Conservation (phyloP, 2,113 vertebrate species). For the Rafetus swinhoei region DNA sequence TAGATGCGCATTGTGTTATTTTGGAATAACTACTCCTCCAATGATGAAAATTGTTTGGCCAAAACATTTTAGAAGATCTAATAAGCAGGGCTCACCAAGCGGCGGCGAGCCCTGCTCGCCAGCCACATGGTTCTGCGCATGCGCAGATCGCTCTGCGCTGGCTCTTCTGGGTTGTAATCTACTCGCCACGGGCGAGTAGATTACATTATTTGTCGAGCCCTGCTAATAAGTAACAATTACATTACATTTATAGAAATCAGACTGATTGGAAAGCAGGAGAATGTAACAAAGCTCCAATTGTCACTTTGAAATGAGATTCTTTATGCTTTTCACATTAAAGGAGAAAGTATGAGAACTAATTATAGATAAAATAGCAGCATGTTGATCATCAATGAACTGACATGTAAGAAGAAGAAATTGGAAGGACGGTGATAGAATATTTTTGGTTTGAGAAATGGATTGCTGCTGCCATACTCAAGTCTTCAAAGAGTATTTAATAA, state of each 20-base stretch:
- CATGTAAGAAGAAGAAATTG: background rate
- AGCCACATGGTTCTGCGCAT: no score
- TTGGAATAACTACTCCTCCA: no score
- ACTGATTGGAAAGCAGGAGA: background rate
- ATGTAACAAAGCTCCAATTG: background rate
- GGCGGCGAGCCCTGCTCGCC: no score
- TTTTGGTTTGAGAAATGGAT: background rate
- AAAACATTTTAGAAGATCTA: background rate
- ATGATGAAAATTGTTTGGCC: background rate
- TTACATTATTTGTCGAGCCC: no score
- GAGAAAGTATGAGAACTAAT: background rate
- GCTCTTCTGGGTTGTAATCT: no score
- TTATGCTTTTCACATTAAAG: background rate
- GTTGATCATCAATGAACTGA: background rate
- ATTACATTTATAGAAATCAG: background rate
- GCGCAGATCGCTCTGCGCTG: no score
- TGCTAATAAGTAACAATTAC: background rate
- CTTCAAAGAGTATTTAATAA: background rate
- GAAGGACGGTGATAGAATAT: background rate
- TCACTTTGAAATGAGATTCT: background rate
- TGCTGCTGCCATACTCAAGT: background rate
- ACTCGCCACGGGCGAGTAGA: no score
- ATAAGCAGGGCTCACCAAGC: background rate
- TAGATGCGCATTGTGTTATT: no score
- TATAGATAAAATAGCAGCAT: background rate